Conservation (phyloP, 2,888 invertebrate genomes). For the Amblyjoppa fuscipennis region DNA sequence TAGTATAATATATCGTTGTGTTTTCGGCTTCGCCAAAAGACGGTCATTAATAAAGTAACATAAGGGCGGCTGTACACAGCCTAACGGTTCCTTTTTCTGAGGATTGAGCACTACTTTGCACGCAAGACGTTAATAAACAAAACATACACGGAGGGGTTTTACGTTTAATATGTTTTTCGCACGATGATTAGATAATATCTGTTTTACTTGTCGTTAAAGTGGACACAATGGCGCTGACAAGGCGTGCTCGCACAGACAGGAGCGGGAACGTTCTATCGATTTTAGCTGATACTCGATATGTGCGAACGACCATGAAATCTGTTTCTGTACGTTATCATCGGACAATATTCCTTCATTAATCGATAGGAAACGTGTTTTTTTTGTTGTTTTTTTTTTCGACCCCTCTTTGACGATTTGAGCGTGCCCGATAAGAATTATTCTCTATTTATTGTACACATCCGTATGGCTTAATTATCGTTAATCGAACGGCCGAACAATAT, state of each 20-base stretch:
- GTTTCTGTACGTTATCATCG: background rate
- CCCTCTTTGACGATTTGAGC: slow-evolving; percentile 4
- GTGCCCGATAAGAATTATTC: slow-evolving; percentile 30
- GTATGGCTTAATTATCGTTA: too few species aligned
- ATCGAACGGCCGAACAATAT: too few species aligned
- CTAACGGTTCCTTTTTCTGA: slow-evolving; percentile 14
- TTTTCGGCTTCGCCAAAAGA: too few species aligned
- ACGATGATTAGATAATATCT: slow-evolving; percentile 52
- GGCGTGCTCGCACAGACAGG: background rate
- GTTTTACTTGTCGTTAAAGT: slow-evolving; percentile 24
- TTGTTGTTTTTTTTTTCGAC: slow-evolving; percentile 29
- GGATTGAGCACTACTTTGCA: slow-evolving; percentile 71
- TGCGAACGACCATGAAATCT: slow-evolving; percentile 31
- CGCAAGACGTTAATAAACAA: slow-evolving; percentile 47
- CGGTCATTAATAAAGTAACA: too few species aligned
- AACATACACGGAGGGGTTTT: background rate
- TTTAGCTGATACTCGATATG: slow-evolving; percentile 39
- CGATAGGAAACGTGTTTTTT: slow-evolving; percentile 40
- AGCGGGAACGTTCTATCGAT: slow-evolving; percentile 44
- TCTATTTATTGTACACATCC: slow-evolving; percentile 34
- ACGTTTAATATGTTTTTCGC: slow-evolving; percentile 15
- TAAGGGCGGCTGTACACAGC: too few species aligned
- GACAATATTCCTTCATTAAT: slow-evolving; percentile 21
- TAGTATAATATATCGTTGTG: too few species aligned
- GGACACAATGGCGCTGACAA: slow-evolving; percentile 16